A percentile compares a stretch with the other conserved stretches of the same genome.
phyloP scores from a whole-genome alignment of 2,797 vertebrate genomes.

The Clarias laeviceps region DNA sequence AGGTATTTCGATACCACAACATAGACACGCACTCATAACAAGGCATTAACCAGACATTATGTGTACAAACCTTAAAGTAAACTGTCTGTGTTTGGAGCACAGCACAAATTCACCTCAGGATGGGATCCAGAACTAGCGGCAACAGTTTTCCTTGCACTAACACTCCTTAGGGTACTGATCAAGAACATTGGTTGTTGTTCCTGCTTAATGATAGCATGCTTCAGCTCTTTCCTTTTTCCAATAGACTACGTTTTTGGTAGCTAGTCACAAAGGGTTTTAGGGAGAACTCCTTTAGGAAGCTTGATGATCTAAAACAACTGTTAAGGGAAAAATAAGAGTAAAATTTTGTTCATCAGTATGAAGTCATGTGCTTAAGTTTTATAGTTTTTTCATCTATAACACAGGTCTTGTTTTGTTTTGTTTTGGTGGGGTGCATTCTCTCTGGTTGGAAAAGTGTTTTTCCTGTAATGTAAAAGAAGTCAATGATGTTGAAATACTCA shows the following conservation, averaged over 20 bases:
- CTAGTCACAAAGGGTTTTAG: background rate
- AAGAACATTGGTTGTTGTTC: background rate
- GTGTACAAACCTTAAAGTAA: background rate
- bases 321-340: too few species aligned
- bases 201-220: background rate
- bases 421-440: background rate
- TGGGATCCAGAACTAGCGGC: background rate
- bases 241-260: background rate
- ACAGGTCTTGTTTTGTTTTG: too few species aligned
- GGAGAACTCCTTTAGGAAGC: background rate
- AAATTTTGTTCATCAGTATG: background rate
- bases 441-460: conserved; percentile 23
- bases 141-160: background rate
- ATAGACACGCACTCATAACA: background rate
- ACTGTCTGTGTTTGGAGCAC: background rate
- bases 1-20: background rate
- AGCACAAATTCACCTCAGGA: background rate
- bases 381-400: too few species aligned
- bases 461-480: conserved; percentile 7
- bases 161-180: background rate
- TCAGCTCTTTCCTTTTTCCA: background rate
- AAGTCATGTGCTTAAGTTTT: background rate
- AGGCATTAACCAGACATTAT: background rate
- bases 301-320: background rate
- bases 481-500: conserved; percentile 22